Base-by-base conservation (phyloP, 92 coral and sea anemone species). In the Epizoanthus fatuus region DNA sequence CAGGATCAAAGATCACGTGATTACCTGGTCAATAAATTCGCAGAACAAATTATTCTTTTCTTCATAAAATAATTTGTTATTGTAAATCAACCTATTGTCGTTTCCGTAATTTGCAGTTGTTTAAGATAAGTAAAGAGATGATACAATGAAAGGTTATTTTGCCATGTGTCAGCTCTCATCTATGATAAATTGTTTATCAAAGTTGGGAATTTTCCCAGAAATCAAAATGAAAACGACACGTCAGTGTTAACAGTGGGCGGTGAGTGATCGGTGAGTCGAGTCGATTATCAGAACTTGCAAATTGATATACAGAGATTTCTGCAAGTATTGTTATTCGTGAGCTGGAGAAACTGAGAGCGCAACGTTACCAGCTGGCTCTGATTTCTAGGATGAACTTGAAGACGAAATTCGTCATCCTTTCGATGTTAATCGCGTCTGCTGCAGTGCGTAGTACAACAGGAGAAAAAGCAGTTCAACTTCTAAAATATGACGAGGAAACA, bases 381-480 rank as follows among this genome's bases (percentile, higher is more conserved):
- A 29, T 29, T 29, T 29, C 35, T 29, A 29, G 35, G 35, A 29
- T 29, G 35, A 29, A 1, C 2, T 29, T 2, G 35, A 29, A 29
- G 35, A 29, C 35, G 35, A 29, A 29, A 2, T 29, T 58, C 64
- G 5, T 58, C 25, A n/a, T 58, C 64, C 8, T 54, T 3, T 11
- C 60, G 17, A 53, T 29, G 35, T 29, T 29, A 29, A 29, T 29
- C 35, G 35, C 35, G 35, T 29, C 35, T 29, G 35, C 16, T 7
- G 14, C 13, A 16, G 70, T 35, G 44, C 7, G 3, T 12, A 53
- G 62, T 13, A 1, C 44, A 58, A 6, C 16, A 2, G 56, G 39
- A 4, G 42, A 68, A 3, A 86, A 79, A 22, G 90, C 90, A 13
- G 72, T 68, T 7, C 85, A 65, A 13, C 78, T 86, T 7, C 69